Percentiles rank a stretch among this genome's conserved stretches.
phyloP scores from a whole-genome alignment of 2,113 vertebrate species.

The Solenodon paradoxus region DNA sequence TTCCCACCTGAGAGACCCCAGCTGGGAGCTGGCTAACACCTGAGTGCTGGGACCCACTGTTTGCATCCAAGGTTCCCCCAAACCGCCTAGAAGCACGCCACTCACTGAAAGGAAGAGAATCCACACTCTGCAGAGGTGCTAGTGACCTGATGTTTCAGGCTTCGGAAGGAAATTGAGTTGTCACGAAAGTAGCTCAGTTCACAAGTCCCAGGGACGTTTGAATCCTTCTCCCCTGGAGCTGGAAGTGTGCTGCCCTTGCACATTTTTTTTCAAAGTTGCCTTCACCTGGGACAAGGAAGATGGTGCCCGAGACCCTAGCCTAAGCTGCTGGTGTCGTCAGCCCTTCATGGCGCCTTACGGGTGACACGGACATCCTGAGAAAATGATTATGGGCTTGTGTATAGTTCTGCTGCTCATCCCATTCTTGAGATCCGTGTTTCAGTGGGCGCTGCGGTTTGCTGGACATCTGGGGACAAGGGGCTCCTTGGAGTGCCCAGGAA shows the following conservation, averaged over 20 bases:
- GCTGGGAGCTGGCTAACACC: not conserved
- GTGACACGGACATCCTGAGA: not conserved
- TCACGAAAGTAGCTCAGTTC: not conserved
- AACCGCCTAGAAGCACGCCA: not conserved
- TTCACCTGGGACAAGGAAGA: not conserved
- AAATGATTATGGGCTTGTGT: not conserved
- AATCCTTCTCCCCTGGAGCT: not conserved
- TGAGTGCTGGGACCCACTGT: not conserved
- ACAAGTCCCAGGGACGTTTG: not conserved
- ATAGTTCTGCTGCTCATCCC: not conserved
- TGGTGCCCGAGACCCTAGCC: not conserved
- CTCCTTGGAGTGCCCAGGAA: accelerated
- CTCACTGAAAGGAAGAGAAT: not conserved
- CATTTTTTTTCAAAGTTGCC: not conserved
- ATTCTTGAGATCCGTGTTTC: accelerated
- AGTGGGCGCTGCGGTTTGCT: accelerated
- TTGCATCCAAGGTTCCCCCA: not conserved
- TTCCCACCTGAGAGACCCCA: not conserved
- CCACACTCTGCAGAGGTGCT: accelerated
- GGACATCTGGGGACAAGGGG: not conserved
- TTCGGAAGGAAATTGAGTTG: not conserved
- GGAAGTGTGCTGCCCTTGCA: not conserved
- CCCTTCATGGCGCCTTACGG: accelerated
- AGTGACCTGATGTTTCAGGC: not conserved
- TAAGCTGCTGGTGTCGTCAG: accelerated